Percentiles rank a stretch among this genome's conserved stretches.
phyloP scores from a whole-genome alignment of 2,888 invertebrate species.

The Oscheius sp. region DNA sequence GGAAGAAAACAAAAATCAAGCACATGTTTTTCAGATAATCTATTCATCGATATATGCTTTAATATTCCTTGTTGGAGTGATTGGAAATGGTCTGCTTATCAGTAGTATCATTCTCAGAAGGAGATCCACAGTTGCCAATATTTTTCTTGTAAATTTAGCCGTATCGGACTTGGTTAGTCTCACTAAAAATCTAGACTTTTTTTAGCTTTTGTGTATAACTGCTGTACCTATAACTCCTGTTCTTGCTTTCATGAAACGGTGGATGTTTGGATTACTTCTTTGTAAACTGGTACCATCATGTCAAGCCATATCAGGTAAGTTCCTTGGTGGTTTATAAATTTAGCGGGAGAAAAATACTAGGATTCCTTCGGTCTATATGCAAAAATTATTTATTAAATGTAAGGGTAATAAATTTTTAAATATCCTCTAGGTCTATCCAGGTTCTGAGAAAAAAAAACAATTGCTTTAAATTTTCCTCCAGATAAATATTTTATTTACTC shows the following conservation, averaged over 20 bases:
- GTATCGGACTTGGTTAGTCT: constrained; percentile 85
- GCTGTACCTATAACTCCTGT: constrained; percentile 96
- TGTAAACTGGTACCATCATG: constrained; percentile 93
- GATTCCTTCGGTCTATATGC: no score
- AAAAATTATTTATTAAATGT: no score
- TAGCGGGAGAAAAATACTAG: no score
- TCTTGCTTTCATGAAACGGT: constrained; percentile 87
- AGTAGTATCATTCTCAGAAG: constrained; percentile 60
- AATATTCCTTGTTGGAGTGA: constrained; percentile 66
- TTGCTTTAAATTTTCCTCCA: no score
- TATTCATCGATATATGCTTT: constrained; percentile 62
- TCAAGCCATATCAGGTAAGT: constrained; percentile 77
- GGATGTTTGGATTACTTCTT: constrained; percentile 89
- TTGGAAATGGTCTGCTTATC: constrained; percentile 67
- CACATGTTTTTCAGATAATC: constrained; percentile 49
- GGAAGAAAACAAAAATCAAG: not conserved
- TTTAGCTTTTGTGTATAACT: constrained; percentile 83
- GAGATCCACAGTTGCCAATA: constrained; percentile 75
- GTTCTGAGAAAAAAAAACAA: no score
- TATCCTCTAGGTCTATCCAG: no score
- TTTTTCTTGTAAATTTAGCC: constrained; percentile 94
- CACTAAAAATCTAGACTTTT: constrained; percentile 7
- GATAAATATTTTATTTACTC: no score
- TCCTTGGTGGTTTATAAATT: not conserved
- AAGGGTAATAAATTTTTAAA: no score